Evolutionary conservation across 2,888 invertebrate species (phyloP).

Genomic region (Chymomyza amoena): DNA sequence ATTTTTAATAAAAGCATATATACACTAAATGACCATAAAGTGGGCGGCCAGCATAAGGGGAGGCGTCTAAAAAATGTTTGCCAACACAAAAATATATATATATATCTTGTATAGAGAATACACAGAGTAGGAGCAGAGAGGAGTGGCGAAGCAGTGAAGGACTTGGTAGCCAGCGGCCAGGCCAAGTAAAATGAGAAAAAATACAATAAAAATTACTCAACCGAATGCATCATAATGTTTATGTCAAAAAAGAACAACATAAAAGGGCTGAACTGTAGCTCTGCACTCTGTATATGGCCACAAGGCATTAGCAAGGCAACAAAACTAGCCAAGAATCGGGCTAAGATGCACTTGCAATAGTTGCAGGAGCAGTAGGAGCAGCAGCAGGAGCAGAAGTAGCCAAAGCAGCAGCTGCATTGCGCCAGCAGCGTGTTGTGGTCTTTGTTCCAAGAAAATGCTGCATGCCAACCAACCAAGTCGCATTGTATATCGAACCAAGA

Average conservation of each 20-base stretch:
- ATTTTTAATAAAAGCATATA: slow-evolving; percentile 61
- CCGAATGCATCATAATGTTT: slow-evolving; percentile 72
- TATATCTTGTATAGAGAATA: not conserved
- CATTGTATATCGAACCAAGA: slow-evolving; percentile 20
- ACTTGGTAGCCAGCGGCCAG: slow-evolving; percentile 27
- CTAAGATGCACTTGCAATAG: slow-evolving; percentile 4
- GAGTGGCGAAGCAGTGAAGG: not conserved
- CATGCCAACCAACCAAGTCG: slow-evolving; percentile 15
- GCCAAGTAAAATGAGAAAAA: slow-evolving; percentile 48
- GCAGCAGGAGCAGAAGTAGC: not conserved
- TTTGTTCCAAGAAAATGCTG: slow-evolving; percentile 52
- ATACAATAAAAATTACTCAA: slow-evolving; percentile 71
- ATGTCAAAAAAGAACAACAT: slow-evolving; percentile 67
- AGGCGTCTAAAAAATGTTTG: slow-evolving; percentile 1
- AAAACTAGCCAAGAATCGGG: slow-evolving; percentile 12
- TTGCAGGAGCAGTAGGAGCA: not conserved
- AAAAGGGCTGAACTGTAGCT: slow-evolving; percentile 40
- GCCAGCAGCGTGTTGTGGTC: slow-evolving; percentile 23
- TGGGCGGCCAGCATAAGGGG: not conserved
- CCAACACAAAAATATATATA: slow-evolving; percentile 21
- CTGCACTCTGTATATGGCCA: not conserved
- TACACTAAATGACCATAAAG: slow-evolving; percentile 54
- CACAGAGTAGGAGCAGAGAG: not conserved
- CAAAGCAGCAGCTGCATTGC: slow-evolving; percentile 25
- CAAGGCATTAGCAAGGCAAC: slow-evolving; percentile 20